These are phyloP conservation scores for Heliconius sara DNA, from an alignment of 2,888 invertebrate genomes.

Conservation along the genomic window DNA sequence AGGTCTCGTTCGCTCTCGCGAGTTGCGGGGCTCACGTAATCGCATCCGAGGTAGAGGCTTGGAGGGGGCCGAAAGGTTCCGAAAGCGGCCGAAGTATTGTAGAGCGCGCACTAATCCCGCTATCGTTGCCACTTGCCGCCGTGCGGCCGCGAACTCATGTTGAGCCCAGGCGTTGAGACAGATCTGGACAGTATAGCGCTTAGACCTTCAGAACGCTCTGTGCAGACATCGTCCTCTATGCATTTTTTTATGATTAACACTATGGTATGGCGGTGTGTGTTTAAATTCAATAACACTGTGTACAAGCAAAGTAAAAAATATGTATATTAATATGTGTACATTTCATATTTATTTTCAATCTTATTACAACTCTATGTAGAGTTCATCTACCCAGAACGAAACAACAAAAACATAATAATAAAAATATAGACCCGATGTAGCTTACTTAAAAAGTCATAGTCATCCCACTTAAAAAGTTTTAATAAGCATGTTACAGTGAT, in stretches of 20 bases:
- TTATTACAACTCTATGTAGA: not conserved
- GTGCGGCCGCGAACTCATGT: slow-evolving; percentile 42
- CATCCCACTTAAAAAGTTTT: not conserved
- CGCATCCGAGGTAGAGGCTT: slow-evolving; percentile 65
- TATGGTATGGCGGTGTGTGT: no score
- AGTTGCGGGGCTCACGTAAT: slow-evolving; percentile 61
- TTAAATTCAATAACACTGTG: not conserved
- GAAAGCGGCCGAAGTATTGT: slow-evolving; percentile 59
- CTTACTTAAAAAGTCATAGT: not conserved
- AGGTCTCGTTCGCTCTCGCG: slow-evolving; percentile 57
- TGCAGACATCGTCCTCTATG: not conserved
- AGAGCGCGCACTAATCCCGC: slow-evolving; percentile 66
- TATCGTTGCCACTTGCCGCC: slow-evolving; percentile 59
- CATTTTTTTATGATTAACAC: not conserved
- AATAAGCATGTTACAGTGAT: not conserved
- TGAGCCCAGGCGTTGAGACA: not conserved
- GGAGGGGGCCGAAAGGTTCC: slow-evolving; percentile 65
- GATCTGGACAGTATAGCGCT: not conserved
- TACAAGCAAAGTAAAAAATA: not conserved
- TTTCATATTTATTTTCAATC: not conserved
- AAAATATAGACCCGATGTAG: not conserved
- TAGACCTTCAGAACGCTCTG: not conserved
- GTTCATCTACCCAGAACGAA: not conserved
- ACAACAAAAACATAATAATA: not conserved
- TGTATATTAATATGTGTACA: not conserved